Evolutionary conservation across 1,140 invertebrate genomes (phyloP).

Genomic region (Stegodyphus mimosarum): DNA sequence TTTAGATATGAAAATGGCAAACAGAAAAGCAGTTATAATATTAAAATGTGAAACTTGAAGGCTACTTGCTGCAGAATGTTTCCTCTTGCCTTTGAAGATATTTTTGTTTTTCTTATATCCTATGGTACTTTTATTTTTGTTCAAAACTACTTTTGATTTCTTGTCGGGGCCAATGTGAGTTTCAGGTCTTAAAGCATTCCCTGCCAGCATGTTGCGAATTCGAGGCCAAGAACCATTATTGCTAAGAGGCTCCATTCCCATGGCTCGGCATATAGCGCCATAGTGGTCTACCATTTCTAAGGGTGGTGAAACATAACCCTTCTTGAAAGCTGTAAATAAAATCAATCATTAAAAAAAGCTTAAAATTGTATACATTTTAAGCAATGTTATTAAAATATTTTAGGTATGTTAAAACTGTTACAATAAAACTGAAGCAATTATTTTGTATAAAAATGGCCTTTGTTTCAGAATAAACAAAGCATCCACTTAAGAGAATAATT

Average conservation of each 20-base stretch:
- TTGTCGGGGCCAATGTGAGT: conserved; percentile 41
- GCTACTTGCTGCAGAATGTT: not conserved
- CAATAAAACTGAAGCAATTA: too few species aligned
- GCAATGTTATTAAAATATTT: too few species aligned
- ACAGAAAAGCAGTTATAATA: too few species aligned
- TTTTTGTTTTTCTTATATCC: conserved; percentile 38
- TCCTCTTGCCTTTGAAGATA: conserved; percentile 51
- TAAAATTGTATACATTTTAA: not conserved
- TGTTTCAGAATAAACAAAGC: too few species aligned
- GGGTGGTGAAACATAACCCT: conserved; percentile 23
- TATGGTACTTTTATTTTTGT: conserved; percentile 28
- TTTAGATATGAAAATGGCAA: too few species aligned
- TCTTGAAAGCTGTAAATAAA: conserved; percentile 59
- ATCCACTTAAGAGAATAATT: too few species aligned
- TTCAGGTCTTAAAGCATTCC: conserved; percentile 38
- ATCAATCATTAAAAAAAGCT: not conserved
- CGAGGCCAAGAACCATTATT: conserved; percentile 60
- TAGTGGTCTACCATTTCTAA: conserved; percentile 63
- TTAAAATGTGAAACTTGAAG: too few species aligned
- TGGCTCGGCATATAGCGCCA: conserved; percentile 52
- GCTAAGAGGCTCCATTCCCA: conserved; percentile 53
- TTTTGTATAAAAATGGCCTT: too few species aligned
- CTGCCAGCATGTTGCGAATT: conserved; percentile 64
- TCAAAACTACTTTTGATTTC: conserved; percentile 23
- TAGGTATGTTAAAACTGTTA: too few species aligned